Evolutionary conservation across 2,797 vertebrate species (phyloP), one percentile per base, ranked within the genome.

Genomic region (Bradypodion pumilum): DNA sequence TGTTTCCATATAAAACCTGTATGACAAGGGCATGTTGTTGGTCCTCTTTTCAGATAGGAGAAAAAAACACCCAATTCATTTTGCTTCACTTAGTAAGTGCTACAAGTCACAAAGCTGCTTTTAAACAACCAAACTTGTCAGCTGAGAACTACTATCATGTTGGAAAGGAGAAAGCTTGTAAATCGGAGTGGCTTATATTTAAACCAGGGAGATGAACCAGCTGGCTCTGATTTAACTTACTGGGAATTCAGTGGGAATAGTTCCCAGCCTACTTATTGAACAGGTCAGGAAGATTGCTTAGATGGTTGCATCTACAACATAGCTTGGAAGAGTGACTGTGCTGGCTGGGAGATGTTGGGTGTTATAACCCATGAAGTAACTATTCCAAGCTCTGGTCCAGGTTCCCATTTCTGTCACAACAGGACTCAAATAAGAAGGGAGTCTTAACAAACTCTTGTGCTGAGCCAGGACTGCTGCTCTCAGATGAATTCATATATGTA

Each of bases 61-160:
- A 27, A 35, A n/a, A n/a, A n/a, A n/a, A n/a, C n/a, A n/a, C n/a
- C n/a, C 40, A 46, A n/a, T 15, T 46, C 62, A 1, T 27, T 74
- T 74, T 40, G 32, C 25, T 65, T 63, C n/a, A 44, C 13, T 74
- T 74, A 49, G 60, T 35, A 9, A 82, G 15, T 13, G 7, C 70
- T 81, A n/a, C n/a, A 65, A 44, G 16, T 40, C 23, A 65, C 46
- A 19, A 66, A 52, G 23, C 7, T 65, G 49, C 5, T 66, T 52
- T 49, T n/a, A 73, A 81, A 83, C 7, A 44, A 49, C 70, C 32
- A 60, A 60, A 70, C 16, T 44, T n/a, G 29, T 82, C 40, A 84
- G 25, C 23, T 37, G 42, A 84, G n/a, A 70, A 78, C 25, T 5
- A 72, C 66, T 49, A 32, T 63, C 52, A 63, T 65, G 29, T 37